These are phyloP conservation scores for Limnephilus auricula DNA, from an alignment of 2,888 invertebrate species.

Conservation along the genomic window DNA sequence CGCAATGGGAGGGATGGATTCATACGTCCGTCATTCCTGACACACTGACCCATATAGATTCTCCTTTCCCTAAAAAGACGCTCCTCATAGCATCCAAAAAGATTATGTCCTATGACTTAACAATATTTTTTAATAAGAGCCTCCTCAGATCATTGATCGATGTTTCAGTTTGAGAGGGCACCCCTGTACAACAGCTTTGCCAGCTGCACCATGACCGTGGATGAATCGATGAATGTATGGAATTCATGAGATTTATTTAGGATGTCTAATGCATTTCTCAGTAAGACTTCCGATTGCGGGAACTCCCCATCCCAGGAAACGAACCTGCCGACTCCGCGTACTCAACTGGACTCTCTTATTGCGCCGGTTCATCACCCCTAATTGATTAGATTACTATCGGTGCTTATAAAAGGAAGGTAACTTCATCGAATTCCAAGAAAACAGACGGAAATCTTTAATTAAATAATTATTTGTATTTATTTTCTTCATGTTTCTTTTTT, in stretches of 20 bases:
- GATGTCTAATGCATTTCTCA: slow-evolving; percentile 54
- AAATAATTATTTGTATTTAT: not conserved
- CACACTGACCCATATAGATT: too few species aligned
- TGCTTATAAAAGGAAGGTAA: not conserved
- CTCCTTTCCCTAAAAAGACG: too few species aligned
- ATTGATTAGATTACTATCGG: not conserved
- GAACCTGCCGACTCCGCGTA: not conserved
- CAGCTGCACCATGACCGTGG: not conserved
- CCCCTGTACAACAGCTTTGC: not conserved
- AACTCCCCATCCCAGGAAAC: not conserved
- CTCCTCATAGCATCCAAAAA: too few species aligned
- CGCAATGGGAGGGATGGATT: too few species aligned
- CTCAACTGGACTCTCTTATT: not conserved
- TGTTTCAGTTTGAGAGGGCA: not conserved
- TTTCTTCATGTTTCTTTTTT: too few species aligned
- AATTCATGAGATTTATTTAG: slow-evolving; percentile 52
- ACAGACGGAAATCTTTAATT: not conserved
- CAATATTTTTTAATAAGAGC: too few species aligned
- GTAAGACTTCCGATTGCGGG: slow-evolving; percentile 39
- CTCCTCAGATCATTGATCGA: not conserved
- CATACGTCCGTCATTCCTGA: too few species aligned
- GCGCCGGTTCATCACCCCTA: not conserved
- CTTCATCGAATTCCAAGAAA: not conserved
- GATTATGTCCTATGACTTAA: too few species aligned
- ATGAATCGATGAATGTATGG: slow-evolving; percentile 18